Conservation (phyloP, 1,140 invertebrate species). For the Calephelis virginiensis region DNA sequence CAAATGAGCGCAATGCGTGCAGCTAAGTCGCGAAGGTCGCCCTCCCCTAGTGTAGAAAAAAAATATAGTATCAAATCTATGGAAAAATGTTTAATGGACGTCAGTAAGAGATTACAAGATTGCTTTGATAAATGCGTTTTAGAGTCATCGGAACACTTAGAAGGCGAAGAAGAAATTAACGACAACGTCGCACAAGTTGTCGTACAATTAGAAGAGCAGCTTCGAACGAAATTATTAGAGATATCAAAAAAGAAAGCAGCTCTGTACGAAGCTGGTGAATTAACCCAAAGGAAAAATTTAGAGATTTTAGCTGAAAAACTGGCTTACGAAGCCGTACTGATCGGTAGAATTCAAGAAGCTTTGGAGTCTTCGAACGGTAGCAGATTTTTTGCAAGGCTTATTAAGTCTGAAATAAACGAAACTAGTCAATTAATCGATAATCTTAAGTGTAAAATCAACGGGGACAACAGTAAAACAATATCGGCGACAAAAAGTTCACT, state of each 20-base stretch:
- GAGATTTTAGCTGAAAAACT: slow-evolving; percentile 86
- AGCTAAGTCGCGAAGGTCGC: slow-evolving; percentile 77
- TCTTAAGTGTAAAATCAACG: slow-evolving; percentile 82
- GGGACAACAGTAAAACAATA: slow-evolving; percentile 77
- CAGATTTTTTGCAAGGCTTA: slow-evolving; percentile 78
- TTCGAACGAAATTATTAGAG: slow-evolving; percentile 82
- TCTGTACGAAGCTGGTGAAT: slow-evolving; percentile 80
- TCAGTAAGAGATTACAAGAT: slow-evolving; percentile 79
- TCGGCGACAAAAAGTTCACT: slow-evolving; percentile 77
- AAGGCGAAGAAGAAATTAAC: slow-evolving; percentile 66
- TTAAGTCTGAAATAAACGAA: slow-evolving; percentile 83
- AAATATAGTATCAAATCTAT: slow-evolving; percentile 80
- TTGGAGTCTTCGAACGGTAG: slow-evolving; percentile 76
- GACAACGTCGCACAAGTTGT: slow-evolving; percentile 82
- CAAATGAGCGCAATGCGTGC: slow-evolving; percentile 79
- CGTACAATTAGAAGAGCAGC: slow-evolving; percentile 81
- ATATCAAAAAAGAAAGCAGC: slow-evolving; percentile 81
- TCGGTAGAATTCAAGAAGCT: slow-evolving; percentile 81
- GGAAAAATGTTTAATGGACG: slow-evolving; percentile 80
- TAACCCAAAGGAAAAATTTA: slow-evolving; percentile 82
- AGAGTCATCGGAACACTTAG: slow-evolving; percentile 56
- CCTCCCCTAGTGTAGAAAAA: slow-evolving; percentile 80
- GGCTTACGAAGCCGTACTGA: slow-evolving; percentile 86
- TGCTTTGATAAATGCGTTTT: slow-evolving; percentile 78
- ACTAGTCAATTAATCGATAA: slow-evolving; percentile 86